Evolutionary conservation across 2,888 invertebrate species (phyloP), one percentile per base, ranked within the genome.

Genomic region (Latrodectus hesperus): DNA sequence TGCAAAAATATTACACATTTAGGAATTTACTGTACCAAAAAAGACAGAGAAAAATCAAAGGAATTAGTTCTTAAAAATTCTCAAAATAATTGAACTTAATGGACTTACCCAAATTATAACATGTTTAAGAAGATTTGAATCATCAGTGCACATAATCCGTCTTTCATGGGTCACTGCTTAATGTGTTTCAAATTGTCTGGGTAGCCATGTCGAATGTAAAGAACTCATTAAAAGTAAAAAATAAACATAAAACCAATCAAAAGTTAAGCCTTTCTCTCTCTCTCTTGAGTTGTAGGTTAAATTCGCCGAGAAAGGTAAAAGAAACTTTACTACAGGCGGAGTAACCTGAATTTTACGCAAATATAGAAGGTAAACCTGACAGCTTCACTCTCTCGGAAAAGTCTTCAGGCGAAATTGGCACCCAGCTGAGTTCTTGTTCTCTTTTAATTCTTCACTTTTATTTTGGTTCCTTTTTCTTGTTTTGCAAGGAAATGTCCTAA

Each of bases 261-360:
- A 53, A 22, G 9, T 52, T 12, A 53, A 14, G 38, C 71, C 55
- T 77, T 60, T 60, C 11, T 0, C 60, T 55, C 22, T 22, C 22
- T 38, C 38, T 38, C 38, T 38, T 60, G 6, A n/a, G 60, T 60
- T 71, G 60, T 76, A 76, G 83, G 83, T 71, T 83, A 76, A 64
- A 83, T 12, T 51, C n/a, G 67, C 83, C 83, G 70, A 70, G 83
- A 76, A 83, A 83, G 83, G 83, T n/a, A 71, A 83, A 73, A 76
- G 71, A 17, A 71, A 60, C 53, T 22, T 52, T 60, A 49, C 83
- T 26, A 75, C 51, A 71, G 83, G 83, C 76, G 83, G 83, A 83
- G 83, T 52, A 83, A 83, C 83, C 83, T 83, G 71, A 53, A 83
- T 83, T 76, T 83, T 77, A 83, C 64, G 83, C 71, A 83, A 83